Evolutionary conservation across 2,797 vertebrate species (phyloP), one percentile per base, ranked within the genome.

Genomic region (Borostomias antarcticus): DNA sequence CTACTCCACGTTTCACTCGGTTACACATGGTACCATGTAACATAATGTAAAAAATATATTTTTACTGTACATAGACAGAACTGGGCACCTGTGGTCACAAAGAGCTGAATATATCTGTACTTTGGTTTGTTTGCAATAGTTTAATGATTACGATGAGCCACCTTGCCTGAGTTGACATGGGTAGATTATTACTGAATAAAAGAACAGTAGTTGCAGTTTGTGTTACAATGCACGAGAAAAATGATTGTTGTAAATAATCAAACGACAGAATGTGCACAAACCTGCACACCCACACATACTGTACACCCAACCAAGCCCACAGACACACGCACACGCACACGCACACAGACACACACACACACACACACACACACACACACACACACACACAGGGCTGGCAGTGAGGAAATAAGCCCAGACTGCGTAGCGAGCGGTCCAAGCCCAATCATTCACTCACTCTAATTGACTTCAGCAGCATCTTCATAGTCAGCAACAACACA

Each of bases 111-210:
- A 52, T 13, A 3, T 2, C 2, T 33, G 73, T 66, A 60, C 50
- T 40, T 40, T 17, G 64, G 1, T 21, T 60, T 80, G 71, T 68
- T 73, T 3, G 63, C 47, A 70, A 2, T 60, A 35, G 69, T 64
- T 79, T 75, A 78, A 80, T 77, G 51, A 77, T 76, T 80, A 66
- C 6, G 53, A 45, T 23, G 58, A 63, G 40, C 32, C 26, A 40
- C 23, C 15, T 54, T 30, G 10, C 10, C 28, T 28, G 6, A 19
- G n/a, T 6, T 28, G 15, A 8, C 21, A 2, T 21, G 8, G 40
- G 61, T 64, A 7, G 64, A 70, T 70, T 33, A 70, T 17, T 21
- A 56, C 62, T 37, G 4, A 68, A 37, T 57, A 28, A 69, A 69
- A 50, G 40, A 52, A n/a, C n/a, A n/a, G n/a, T n/a, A n/a, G n/a